Conservation (phyloP, 2,113 vertebrate genomes). For the Seriola aureovittata region DNA sequence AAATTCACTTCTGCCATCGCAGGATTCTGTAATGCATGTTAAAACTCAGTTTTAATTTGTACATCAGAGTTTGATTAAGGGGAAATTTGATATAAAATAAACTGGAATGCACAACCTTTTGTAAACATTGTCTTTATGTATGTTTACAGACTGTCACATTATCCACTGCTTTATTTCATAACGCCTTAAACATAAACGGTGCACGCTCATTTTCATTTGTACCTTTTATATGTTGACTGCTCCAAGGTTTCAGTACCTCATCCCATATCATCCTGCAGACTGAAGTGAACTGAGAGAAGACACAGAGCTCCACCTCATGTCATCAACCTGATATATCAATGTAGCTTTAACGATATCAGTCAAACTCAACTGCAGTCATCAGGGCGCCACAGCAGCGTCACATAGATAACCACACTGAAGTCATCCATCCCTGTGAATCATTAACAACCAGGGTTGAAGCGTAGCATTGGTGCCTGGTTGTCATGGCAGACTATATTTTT, state of each 20-base stretch:
- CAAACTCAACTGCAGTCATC: conserved; percentile 11
- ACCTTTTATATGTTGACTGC: neutral
- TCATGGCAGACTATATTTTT: too few relatives aligned
- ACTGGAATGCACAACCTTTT: conserved; percentile 89
- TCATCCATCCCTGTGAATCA: neutral
- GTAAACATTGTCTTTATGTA: conserved; percentile 64
- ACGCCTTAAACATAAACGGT: neutral
- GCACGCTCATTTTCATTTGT: neutral
- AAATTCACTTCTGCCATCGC: conserved; percentile 77
- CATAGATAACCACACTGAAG: neutral
- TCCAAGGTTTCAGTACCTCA: neutral
- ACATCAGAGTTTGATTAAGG: conserved; percentile 88
- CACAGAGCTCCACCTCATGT: neutral
- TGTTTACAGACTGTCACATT: neutral
- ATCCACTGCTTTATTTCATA: neutral
- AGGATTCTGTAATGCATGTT: conserved; percentile 86
- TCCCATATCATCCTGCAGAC: neutral
- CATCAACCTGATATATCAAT: neutral
- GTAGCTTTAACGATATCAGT: neutral
- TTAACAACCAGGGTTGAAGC: neutral
- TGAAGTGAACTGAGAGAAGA: neutral
- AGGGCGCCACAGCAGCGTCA: neutral
- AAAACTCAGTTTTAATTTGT: conserved; percentile 88
- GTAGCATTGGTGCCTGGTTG: too few relatives aligned
- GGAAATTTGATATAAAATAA: conserved; percentile 90